Base-by-base conservation (phyloP, 2,113 vertebrate species). In the Thomomys bottae region DNA sequence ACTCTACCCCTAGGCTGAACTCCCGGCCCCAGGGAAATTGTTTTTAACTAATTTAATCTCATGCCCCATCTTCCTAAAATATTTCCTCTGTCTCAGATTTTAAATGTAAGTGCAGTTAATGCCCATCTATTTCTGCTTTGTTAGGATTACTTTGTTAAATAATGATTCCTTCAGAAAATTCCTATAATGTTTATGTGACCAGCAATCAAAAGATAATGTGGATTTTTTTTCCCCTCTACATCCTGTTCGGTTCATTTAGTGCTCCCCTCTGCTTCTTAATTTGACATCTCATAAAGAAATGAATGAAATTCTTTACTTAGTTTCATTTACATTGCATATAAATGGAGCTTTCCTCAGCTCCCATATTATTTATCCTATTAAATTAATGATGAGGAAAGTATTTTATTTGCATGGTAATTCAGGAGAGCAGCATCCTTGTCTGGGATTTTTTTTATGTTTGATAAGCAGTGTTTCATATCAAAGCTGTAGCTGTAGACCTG, bases 291-390 rank as follows among this genome's bases (percentile, higher is more conserved):
- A 93, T 92, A 84, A 94, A 92, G 76, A 90, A 93, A 91, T 67
- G 34, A 87, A 84, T 90, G 59, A 57, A 93, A 91, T 63, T 45
- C 26, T 92, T 86, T 90, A 70, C 86, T 90, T 17, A 5, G 2
- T 92, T 84, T 87, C 84, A 95, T 92, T 94, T 89, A 42, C 38
- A 88, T 63, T 83, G 73, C 28, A 59, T 64, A 64, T 49, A 87
- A 91, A 88, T 89, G n/a, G 66, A 81, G 34, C 20, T 63, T 59
- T 54, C 63, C 85, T 45, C 42, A 30, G 24, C 17, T n/a, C 18
- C 40, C 49, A 64, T 88, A 87, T 89, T 87, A 94, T 91, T 94
- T 93, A 93, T 82, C 64, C 49, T 91, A 76, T 95, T 94, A 94
- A 94, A 91, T 91, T 82, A 90, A 85, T 94, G 92, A 83, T 34